Conservation (phyloP, 1,140 invertebrate species). For the Habropoda laboriosa region DNA sequence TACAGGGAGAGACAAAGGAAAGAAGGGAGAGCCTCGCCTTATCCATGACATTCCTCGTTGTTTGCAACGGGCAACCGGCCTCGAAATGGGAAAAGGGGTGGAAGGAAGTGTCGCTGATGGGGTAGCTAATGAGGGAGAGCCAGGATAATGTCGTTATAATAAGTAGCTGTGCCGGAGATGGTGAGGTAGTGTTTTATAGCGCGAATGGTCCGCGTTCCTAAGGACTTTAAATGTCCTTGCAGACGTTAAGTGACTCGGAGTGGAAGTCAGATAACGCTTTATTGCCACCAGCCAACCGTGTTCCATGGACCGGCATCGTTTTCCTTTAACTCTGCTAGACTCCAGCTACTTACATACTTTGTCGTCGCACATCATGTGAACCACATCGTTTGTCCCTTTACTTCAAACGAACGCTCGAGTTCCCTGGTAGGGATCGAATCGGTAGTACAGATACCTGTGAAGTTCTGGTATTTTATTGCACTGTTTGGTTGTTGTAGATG, state of each 20-base stretch:
- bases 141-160: conserved; percentile 72
- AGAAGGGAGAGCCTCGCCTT: conserved; percentile 31
- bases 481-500: too few relatives aligned
- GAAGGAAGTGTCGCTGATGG: conserved; percentile 62
- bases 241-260: conserved; percentile 75
- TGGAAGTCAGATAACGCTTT: conserved; percentile 74
- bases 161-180: conserved; percentile 60
- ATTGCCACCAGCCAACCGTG: conserved; percentile 61
- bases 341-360: conserved; percentile 8
- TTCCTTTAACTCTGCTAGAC: conserved; percentile 2
- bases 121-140: conserved; percentile 62
- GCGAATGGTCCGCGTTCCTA: conserved; percentile 56
- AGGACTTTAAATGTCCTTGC: conserved; percentile 68
- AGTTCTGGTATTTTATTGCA: too few relatives aligned
- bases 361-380: background rate
- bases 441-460: too few relatives aligned
- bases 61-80: conserved; percentile 21
- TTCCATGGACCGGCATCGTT: conserved; percentile 16
- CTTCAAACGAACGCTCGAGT: too few relatives aligned
- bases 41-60: conserved; percentile 37
- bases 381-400: background rate
- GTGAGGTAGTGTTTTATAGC: conserved; percentile 69
- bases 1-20: background rate
- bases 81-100: conserved; percentile 43
- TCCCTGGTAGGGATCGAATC: too few relatives aligned